Evolutionary conservation across 2,797 vertebrate genomes (phyloP).

Genomic region (Decapterus maruadsi): DNA sequence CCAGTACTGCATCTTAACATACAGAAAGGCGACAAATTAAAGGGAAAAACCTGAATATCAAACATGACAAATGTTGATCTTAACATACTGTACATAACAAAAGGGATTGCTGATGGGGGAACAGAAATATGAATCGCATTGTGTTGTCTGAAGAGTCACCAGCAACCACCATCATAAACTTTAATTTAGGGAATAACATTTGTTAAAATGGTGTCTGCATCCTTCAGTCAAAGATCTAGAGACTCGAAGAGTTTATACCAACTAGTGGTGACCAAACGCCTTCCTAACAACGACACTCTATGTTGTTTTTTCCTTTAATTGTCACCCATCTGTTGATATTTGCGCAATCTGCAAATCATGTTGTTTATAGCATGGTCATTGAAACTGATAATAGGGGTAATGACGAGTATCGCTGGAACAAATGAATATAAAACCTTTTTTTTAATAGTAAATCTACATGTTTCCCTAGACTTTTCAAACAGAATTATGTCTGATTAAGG

Average conservation of each 20-base stretch:
- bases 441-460: constrained; percentile 18
- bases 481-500: constrained; percentile 34
- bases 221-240: background rate
- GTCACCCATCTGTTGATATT: constrained; percentile 40
- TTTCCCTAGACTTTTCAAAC: constrained; percentile 35
- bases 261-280: background rate
- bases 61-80: background rate
- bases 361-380: constrained; percentile 15
- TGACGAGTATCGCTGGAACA: constrained; percentile 17
- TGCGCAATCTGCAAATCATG: constrained; percentile 20
- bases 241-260: background rate
- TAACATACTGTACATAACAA: background rate
- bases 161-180: constrained; percentile 3
- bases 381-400: background rate
- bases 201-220: background rate
- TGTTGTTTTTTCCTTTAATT: constrained; percentile 57
- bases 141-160: background rate
- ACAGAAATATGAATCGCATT: background rate
- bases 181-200: background rate
- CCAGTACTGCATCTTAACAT: constrained; percentile 1
- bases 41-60: constrained; percentile 41
- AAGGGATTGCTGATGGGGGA: background rate
- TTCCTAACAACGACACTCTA: background rate
- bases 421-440: constrained; percentile 4
- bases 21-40: constrained; percentile 53